phyloP scores from a whole-genome alignment of 1,140 invertebrate species.

The Maniola jurtina region DNA sequence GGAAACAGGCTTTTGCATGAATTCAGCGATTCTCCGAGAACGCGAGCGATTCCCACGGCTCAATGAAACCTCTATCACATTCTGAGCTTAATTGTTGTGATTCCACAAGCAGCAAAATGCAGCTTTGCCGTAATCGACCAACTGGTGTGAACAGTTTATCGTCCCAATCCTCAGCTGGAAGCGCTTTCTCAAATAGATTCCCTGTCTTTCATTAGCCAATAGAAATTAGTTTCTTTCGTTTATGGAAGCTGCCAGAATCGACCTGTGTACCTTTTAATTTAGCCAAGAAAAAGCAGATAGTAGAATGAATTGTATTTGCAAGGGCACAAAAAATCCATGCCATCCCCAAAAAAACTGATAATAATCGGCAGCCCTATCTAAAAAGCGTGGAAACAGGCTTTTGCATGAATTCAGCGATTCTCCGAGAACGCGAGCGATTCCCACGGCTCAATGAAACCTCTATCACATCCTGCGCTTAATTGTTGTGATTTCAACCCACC shows the following conservation, averaged over 20 bases:
- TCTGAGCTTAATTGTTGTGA: constrained; percentile 50
- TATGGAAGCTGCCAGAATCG: too few species aligned
- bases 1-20: constrained; percentile 41
- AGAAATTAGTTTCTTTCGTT: too few species aligned
- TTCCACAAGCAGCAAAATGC: constrained; percentile 20
- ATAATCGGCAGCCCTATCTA: constrained; percentile 28
- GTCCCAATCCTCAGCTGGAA: too few species aligned
- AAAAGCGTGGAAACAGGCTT: constrained; percentile 37
- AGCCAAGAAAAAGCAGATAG: too few species aligned
- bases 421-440: constrained; percentile 17
- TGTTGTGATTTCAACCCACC: constrained; percentile 44
- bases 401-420: constrained; percentile 36
- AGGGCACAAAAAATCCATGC: too few species aligned
- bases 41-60: constrained; percentile 34
- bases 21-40: constrained; percentile 27
- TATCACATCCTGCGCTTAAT: constrained; percentile 51
- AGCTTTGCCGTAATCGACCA: too few species aligned
- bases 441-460: constrained; percentile 44
- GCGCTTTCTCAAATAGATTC: too few species aligned
- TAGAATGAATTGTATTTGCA: too few species aligned
- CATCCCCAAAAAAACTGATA: not conserved
- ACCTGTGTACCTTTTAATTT: too few species aligned
- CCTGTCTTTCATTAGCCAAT: too few species aligned
- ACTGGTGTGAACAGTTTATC: too few species aligned
- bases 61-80: constrained; percentile 45